Conservation (phyloP, 2,888 invertebrate species). For the Philonicus albiceps region DNA sequence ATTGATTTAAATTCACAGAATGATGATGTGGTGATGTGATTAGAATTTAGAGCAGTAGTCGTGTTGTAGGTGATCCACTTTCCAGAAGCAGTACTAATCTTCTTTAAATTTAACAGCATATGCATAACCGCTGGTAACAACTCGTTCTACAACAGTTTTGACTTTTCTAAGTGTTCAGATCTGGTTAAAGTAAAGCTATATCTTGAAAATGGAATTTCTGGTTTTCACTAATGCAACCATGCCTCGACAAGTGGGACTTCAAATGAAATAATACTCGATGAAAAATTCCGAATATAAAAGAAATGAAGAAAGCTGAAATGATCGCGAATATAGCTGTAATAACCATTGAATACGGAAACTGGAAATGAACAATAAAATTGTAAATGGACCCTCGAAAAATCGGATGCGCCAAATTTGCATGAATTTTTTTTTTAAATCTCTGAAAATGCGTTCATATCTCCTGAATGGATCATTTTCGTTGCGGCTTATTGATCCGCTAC, state of each 20-base stretch:
- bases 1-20: background rate
- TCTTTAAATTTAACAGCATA: background rate
- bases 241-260: background rate
- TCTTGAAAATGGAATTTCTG: background rate
- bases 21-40: background rate
- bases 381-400: background rate
- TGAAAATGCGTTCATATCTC: background rate
- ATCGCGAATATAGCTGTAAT: background rate
- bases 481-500: background rate
- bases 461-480: background rate
- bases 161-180: background rate
- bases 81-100: background rate
- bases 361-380: background rate
- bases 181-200: background rate
- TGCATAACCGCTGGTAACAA: background rate
- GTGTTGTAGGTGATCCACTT: background rate
- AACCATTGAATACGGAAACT: background rate
- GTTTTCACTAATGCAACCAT: background rate
- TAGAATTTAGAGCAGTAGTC: background rate
- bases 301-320: background rate
- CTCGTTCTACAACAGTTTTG: background rate
- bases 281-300: background rate
- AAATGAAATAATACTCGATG: background rate
- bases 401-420: background rate
- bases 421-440: background rate